Conservation (phyloP, 2,888 invertebrate species). For the Noctua comes region DNA sequence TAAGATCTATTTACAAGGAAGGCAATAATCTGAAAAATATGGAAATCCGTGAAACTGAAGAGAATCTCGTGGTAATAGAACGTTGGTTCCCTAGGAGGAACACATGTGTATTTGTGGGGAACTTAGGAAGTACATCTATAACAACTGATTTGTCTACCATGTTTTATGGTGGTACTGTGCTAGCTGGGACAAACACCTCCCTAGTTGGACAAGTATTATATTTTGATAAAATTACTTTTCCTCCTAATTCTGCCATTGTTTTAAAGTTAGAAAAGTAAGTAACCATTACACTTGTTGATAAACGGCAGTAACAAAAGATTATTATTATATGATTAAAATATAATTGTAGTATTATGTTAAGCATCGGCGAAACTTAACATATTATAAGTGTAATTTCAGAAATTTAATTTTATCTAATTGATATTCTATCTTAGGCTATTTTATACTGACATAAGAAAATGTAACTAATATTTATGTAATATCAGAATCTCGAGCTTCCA, state of each 20-base stretch:
- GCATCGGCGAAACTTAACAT: not conserved
- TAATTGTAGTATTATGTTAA: conserved; percentile 8
- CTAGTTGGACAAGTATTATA: conserved; percentile 83
- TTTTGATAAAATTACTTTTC: conserved; percentile 85
- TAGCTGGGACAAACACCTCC: conserved; percentile 83
- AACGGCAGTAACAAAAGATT: conserved; percentile 1
- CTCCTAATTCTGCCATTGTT: conserved; percentile 84
- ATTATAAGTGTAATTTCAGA: not conserved
- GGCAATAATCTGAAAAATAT: conserved; percentile 92
- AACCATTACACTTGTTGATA: not conserved
- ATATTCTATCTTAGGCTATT: conserved; percentile 3
- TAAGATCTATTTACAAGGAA: conserved; percentile 92
- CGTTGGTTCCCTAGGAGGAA: conserved; percentile 95
- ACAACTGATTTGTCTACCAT: conserved; percentile 93
- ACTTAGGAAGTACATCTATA: conserved; percentile 91
- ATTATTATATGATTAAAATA: not conserved
- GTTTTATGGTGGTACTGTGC: conserved; percentile 93
- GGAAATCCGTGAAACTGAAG: conserved; percentile 91
- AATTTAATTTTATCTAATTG: conserved; percentile 7
- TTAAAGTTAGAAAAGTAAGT: conserved; percentile 84
- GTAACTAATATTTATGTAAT: conserved; percentile 21
- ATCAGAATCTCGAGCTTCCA: conserved; percentile 61
- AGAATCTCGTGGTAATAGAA: conserved; percentile 93
- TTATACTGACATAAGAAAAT: conserved; percentile 22
- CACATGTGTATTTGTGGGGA: conserved; percentile 94